Evolutionary conservation across 2,888 invertebrate species (phyloP).

Genomic region (Bedellia somnulentella): DNA sequence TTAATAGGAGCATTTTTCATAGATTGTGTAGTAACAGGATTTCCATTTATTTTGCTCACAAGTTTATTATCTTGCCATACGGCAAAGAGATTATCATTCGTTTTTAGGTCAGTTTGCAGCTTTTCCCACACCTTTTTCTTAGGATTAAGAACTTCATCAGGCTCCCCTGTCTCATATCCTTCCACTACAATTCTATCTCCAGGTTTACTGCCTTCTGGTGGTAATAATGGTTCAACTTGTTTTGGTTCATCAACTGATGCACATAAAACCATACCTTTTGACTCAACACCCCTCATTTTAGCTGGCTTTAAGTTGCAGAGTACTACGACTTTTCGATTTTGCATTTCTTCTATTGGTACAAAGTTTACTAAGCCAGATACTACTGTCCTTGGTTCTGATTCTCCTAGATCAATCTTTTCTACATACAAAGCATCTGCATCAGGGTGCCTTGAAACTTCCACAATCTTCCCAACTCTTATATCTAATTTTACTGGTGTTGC

Average conservation of each 20-base stretch:
- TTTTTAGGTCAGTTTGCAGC: slow-evolving; percentile 76
- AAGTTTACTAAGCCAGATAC: slow-evolving; percentile 92
- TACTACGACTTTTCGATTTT: slow-evolving; percentile 86
- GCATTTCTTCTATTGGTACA: slow-evolving; percentile 88
- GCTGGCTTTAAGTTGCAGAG: slow-evolving; percentile 96
- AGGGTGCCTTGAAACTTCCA: slow-evolving; percentile 83
- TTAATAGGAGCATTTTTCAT: slow-evolving; percentile 84
- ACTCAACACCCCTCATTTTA: slow-evolving; percentile 91
- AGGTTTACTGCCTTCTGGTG: slow-evolving; percentile 73
- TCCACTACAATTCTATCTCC: slow-evolving; percentile 86
- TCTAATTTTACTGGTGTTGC: slow-evolving; percentile 78
- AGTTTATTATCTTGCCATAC: slow-evolving; percentile 86
- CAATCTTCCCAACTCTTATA: slow-evolving; percentile 84
- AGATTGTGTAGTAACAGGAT: slow-evolving; percentile 71
- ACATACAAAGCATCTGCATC: slow-evolving; percentile 92
- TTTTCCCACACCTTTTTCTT: slow-evolving; percentile 98
- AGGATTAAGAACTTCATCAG: slow-evolving; percentile 87
- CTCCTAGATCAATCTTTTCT: slow-evolving; percentile 91
- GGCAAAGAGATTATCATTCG: slow-evolving; percentile 70
- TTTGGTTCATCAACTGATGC: slow-evolving; percentile 79
- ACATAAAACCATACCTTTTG: slow-evolving; percentile 92
- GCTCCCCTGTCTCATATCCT: slow-evolving; percentile 74
- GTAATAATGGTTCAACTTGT: slow-evolving; percentile 82
- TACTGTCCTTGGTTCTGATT: slow-evolving; percentile 67
- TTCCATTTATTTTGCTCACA: slow-evolving; percentile 70